These are phyloP conservation scores for Standfussiana lucernea DNA, from an alignment of 2,888 invertebrate species.

Conservation along the genomic window DNA sequence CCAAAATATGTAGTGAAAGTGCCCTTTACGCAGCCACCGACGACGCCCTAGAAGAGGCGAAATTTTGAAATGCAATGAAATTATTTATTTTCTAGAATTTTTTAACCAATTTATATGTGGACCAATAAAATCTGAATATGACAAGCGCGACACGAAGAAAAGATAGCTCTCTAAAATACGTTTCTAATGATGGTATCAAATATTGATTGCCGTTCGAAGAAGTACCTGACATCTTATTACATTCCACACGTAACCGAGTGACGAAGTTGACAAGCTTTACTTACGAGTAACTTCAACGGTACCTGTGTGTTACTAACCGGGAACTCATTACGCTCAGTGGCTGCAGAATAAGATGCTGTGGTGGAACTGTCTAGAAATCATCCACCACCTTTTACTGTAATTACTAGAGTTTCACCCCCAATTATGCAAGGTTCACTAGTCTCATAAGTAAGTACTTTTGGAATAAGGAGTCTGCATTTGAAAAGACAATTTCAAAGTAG, in stretches of 20 bases:
- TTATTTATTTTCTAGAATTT: too few species aligned
- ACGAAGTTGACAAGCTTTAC: neutral
- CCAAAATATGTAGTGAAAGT: too few species aligned
- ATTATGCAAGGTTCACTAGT: neutral
- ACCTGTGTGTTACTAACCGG: neutral
- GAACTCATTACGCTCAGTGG: neutral
- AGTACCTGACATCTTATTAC: conserved; percentile 1
- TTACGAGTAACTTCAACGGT: neutral
- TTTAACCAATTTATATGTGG: too few species aligned
- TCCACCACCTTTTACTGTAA: too few species aligned
- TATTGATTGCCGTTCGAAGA: neutral
- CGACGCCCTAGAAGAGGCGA: neutral
- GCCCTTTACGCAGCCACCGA: too few species aligned
- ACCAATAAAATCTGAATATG: neutral
- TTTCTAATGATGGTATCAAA: neutral
- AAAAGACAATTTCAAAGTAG: neutral
- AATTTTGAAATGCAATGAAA: neutral
- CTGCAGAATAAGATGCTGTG: neutral
- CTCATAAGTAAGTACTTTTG: neutral
- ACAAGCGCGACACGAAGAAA: neutral
- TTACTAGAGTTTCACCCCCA: neutral
- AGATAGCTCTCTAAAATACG: neutral
- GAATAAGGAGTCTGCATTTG: neutral
- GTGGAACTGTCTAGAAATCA: too few species aligned
- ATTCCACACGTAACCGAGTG: conserved; percentile 9